Evolutionary conservation across 2,888 invertebrate species (phyloP).

Genomic region (Hemithea aestivaria): DNA sequence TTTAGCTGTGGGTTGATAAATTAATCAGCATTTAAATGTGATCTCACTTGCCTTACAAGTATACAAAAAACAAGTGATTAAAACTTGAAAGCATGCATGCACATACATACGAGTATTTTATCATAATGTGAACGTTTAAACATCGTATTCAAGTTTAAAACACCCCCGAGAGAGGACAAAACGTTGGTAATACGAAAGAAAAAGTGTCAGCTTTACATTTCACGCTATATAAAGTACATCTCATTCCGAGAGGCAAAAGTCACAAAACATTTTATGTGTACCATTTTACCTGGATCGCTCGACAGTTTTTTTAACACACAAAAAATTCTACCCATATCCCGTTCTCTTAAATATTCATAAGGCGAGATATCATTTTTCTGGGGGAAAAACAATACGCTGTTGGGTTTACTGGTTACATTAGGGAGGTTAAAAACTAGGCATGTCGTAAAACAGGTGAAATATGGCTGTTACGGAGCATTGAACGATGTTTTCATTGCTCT

Average conservation of each 20-base stretch:
- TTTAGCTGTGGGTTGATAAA: too few relatives aligned
- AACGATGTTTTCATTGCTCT: constrained; percentile 4
- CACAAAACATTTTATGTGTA: constrained; percentile 19
- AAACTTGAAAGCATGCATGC: too few relatives aligned
- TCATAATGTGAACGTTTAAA: too few relatives aligned
- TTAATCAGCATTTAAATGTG: too few relatives aligned
- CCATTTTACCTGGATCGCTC: constrained; percentile 17
- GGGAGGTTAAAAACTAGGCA: constrained; percentile 11
- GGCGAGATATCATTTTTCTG: constrained; percentile 20
- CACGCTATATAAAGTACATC: constrained; percentile 12
- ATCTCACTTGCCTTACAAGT: too few relatives aligned
- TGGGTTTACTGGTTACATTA: constrained; percentile 8
- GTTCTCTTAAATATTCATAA: constrained; percentile 24
- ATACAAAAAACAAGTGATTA: too few relatives aligned
- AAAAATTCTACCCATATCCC: constrained; percentile 22
- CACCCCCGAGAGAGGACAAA: constrained; percentile 5
- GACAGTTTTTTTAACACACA: constrained; percentile 14
- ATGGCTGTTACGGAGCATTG: constrained; percentile 6
- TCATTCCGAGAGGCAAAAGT: constrained; percentile 15
- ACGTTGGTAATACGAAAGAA: constrained; percentile 9
- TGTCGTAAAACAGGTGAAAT: constrained; percentile 7
- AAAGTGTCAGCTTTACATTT: constrained; percentile 10
- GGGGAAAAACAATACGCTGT: constrained; percentile 9
- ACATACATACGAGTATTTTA: too few relatives aligned
- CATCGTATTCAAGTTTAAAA: constrained; percentile 7